Conservation (phyloP, 1,140 invertebrate species). For the Drosophila leontia region DNA sequence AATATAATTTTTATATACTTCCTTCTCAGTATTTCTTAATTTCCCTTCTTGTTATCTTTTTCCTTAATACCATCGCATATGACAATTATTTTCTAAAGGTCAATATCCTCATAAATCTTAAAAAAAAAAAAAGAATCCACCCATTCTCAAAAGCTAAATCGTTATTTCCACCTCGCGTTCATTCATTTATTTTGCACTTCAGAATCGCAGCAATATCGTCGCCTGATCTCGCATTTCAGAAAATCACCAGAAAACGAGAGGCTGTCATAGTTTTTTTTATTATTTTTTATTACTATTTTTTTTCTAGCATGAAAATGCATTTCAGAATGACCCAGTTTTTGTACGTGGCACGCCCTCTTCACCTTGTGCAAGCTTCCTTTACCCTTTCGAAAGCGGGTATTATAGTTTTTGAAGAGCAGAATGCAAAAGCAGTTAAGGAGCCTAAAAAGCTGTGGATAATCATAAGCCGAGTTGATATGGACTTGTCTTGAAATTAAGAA, state of each 20-base stretch:
- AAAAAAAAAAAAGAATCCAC: background rate
- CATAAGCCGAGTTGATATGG: background rate
- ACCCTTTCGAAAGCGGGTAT: background rate
- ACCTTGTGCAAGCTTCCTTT: slow-evolving; percentile 2
- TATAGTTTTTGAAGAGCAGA: background rate
- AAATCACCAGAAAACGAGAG: slow-evolving; percentile 3
- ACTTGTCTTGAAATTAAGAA: background rate
- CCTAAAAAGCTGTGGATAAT: no score
- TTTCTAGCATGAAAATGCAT: slow-evolving; percentile 54
- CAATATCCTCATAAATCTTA: slow-evolving; percentile 2
- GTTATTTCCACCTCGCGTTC: slow-evolving; percentile 5
- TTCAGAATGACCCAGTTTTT: slow-evolving; percentile 64
- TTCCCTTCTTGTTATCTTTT: background rate
- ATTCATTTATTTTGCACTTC: slow-evolving; percentile 22
- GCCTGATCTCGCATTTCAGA: slow-evolving; percentile 34
- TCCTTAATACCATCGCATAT: background rate
- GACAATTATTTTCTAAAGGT: slow-evolving; percentile 8
- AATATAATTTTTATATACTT: background rate
- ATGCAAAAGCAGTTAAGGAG: background rate
- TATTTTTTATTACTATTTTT: background rate
- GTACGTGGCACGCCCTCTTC: slow-evolving; percentile 26
- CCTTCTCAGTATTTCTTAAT: background rate
- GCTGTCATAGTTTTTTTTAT: slow-evolving; percentile 8
- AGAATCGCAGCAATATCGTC: slow-evolving; percentile 11
- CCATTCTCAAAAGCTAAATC: slow-evolving; percentile 4